These are phyloP conservation scores for Temnothorax unifasciatus DNA, from an alignment of 2,888 invertebrate genomes.

Conservation along the genomic window DNA sequence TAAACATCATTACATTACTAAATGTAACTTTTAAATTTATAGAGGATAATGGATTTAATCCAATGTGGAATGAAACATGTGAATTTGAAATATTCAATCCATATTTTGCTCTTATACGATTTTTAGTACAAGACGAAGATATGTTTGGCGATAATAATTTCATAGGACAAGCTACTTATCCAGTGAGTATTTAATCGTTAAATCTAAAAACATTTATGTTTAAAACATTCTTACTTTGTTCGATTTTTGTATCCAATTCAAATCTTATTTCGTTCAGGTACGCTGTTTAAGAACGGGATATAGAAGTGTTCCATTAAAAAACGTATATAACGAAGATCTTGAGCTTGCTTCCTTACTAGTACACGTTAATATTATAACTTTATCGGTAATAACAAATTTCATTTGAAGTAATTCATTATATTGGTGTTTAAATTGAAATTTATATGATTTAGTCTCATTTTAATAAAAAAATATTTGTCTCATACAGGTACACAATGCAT, in stretches of 20 bases:
- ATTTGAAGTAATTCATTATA: background rate
- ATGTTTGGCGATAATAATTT: constrained; percentile 99
- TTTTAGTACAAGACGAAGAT: constrained; percentile 97
- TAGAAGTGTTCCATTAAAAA: constrained; percentile 96
- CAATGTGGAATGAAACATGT: constrained; percentile 95
- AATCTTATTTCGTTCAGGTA: constrained; percentile 85
- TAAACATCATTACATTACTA: background rate
- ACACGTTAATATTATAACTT: constrained; percentile 90
- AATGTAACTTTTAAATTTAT: constrained; percentile 64
- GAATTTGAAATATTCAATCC: constrained; percentile 94
- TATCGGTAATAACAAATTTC: constrained; percentile 55
- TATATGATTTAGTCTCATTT: background rate
- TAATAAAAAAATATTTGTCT: constrained; percentile 24
- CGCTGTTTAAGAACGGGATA: constrained; percentile 94
- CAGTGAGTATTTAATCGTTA: constrained; percentile 88
- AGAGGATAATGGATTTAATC: constrained; percentile 98
- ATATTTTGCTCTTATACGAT: constrained; percentile 93
- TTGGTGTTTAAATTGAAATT: constrained; percentile 36
- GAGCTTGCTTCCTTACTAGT: constrained; percentile 96
- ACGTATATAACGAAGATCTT: constrained; percentile 96
- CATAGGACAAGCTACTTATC: constrained; percentile 98
- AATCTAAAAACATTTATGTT: constrained; percentile 19
- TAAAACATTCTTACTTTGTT: constrained; percentile 19
- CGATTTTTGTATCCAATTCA: background rate
- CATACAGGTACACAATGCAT: constrained; percentile 49